Percentiles rank a stretch among this genome's conserved stretches.
Evolutionary conservation across 2,113 vertebrate species (phyloP).

Genomic region (Plectropomus leopardus): DNA sequence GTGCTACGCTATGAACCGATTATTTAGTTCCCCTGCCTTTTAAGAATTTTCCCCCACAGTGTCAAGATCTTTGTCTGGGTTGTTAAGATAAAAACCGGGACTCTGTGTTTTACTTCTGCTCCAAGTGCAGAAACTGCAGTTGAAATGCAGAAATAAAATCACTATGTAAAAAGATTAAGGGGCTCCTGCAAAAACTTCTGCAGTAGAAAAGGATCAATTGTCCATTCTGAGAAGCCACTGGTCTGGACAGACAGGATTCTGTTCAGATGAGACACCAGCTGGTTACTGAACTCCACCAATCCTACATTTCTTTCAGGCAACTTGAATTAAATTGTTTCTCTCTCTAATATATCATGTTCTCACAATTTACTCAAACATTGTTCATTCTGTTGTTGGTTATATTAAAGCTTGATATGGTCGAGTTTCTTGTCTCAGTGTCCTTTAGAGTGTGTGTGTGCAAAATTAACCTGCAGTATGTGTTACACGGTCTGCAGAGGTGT

Average conservation of each 20-base stretch:
- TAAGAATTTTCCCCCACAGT: too few relatives aligned
- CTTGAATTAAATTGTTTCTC: background rate
- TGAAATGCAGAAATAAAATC: too few relatives aligned
- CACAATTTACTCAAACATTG: background rate
- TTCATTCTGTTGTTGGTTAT: background rate
- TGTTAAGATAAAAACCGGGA: too few relatives aligned
- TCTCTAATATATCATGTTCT: background rate
- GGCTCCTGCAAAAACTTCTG: too few relatives aligned
- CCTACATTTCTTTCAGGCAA: background rate
- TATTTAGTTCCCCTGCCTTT: too few relatives aligned
- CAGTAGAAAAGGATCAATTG: background rate
- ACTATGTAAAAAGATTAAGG: too few relatives aligned
- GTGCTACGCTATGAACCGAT: background rate
- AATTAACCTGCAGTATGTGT: background rate
- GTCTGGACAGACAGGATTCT: slow-evolving; percentile 44
- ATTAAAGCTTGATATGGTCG: background rate
- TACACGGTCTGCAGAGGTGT: slow-evolving; percentile 48
- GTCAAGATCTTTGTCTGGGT: too few relatives aligned
- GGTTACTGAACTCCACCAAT: background rate
- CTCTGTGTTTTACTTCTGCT: too few relatives aligned
- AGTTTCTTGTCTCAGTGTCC: background rate
- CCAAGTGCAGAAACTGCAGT: too few relatives aligned
- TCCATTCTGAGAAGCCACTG: slow-evolving; percentile 18
- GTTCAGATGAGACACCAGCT: slow-evolving; percentile 23
- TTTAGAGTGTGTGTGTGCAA: background rate